Evolutionary conservation across 2,797 vertebrate species (phyloP), one percentile per base, ranked within the genome.

Genomic region (Allobates femoralis): DNA sequence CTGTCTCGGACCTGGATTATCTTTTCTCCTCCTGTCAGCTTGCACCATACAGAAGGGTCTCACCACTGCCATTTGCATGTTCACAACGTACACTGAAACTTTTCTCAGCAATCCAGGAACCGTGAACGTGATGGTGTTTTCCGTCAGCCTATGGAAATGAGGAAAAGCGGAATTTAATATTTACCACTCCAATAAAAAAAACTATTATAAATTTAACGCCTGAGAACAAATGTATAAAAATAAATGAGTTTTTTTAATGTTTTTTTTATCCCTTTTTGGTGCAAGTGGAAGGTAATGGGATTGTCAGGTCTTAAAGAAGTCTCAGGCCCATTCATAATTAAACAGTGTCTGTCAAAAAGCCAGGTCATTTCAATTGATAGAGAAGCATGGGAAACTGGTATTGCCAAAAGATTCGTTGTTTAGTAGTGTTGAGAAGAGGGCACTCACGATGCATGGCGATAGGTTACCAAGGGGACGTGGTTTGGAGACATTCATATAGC

Each of bases 301-400:
- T 88, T 88, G 78, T 88, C 58, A 60, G 32, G 53, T 88, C 83
- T 85, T 88, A 85, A 85, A 80, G 82, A 88, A 66, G 77, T 81
- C 87, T 85, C 56, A 69, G 77, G 69, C 71, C 77, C 60, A 85
- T 88, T 87, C 60, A 88, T 88, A 88, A 88, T 85, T 76, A 88
- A 88, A 88, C 87, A 85, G 87, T 85, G 69, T 84, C 78, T 88
- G 87, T 88, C 87, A 88, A 88, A 85, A 88, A 85, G 87, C 83
- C 83, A 88, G 87, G 83, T 88, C 87, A 85, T 88, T 88, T 88
- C 87, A 88, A 81, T 88, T 85, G 87, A 88, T 88, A 50, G 69
- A 88, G 58, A 84, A 88, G 87, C 87, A 88, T 88, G 87, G 87
- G 87, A 88, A 88, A 88, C 79, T 41, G 83, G 87, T 50, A 66